These are phyloP conservation scores for Cryptus armator DNA, from an alignment of 2,888 invertebrate species.

Conservation along the genomic window DNA sequence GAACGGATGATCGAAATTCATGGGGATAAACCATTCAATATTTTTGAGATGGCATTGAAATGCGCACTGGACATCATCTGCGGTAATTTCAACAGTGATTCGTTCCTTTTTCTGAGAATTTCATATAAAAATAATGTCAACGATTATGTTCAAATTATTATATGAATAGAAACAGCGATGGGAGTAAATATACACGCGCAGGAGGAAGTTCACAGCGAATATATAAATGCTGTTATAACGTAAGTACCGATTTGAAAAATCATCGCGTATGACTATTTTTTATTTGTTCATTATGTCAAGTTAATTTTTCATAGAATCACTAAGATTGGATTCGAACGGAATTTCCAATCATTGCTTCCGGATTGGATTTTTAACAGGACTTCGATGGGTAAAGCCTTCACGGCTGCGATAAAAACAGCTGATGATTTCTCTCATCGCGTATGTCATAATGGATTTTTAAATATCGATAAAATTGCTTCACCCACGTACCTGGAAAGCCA, in stretches of 20 bases:
- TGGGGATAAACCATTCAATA: constrained; percentile 81
- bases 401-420: background rate
- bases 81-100: constrained; percentile 77
- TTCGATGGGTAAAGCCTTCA: background rate
- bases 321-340: background rate
- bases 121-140: background rate
- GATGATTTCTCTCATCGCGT: background rate
- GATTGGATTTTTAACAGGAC: background rate
- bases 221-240: constrained; percentile 86
- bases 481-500: too few species aligned
- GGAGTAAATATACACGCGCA: constrained; percentile 87
- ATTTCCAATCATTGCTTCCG: background rate
- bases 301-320: background rate
- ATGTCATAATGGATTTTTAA: background rate
- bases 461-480: too few species aligned
- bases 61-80: constrained; percentile 86
- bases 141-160: background rate
- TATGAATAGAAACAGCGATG: constrained; percentile 88
- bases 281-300: background rate
- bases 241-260: constrained; percentile 72
- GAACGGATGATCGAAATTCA: constrained; percentile 63
- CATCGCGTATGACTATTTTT: background rate
- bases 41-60: constrained; percentile 85
- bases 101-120: background rate
- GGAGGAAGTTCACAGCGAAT: constrained; percentile 84